Conservation (phyloP, 2,888 invertebrate species). For the Microdon myrmicae region DNA sequence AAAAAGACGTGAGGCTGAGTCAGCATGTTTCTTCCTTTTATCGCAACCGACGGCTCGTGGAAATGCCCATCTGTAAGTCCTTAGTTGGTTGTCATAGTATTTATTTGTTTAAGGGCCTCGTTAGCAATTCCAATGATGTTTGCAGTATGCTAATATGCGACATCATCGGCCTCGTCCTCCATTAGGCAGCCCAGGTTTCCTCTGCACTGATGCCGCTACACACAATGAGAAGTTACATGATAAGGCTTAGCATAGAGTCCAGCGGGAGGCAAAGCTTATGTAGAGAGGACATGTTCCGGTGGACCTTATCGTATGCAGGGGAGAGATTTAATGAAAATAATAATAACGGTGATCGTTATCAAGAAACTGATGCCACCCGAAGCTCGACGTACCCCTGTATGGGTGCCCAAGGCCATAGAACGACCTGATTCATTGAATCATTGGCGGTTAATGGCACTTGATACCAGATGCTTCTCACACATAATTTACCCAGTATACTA, state of each 20-base stretch:
- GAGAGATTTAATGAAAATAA: conserved; percentile 45
- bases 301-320: conserved; percentile 31
- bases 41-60: background rate
- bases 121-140: conserved; percentile 50
- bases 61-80: background rate
- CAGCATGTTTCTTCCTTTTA: too few species aligned
- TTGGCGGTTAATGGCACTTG: conserved; percentile 39
- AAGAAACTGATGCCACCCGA: conserved; percentile 25
- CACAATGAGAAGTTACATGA: conserved; percentile 45
- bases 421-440: conserved; percentile 39
- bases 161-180: conserved; percentile 1
- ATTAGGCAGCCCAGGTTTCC: too few species aligned
- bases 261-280: conserved; percentile 9
- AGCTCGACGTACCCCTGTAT: conserved; percentile 28
- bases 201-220: conserved; percentile 3
- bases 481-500: too few species aligned
- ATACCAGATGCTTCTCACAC: conserved; percentile 36
- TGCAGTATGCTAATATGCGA: conserved; percentile 47
- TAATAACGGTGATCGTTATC: conserved; percentile 48
- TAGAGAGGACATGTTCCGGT: conserved; percentile 12
- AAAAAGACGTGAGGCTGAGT: too few species aligned
- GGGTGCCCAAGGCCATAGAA: conserved; percentile 20
- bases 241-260: conserved; percentile 45
- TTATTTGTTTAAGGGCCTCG: conserved; percentile 47
- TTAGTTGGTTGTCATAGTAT: conserved; percentile 33